These are phyloP conservation scores for Thryonomys swinderianus DNA, from an alignment of 2,113 vertebrate genomes.

Conservation along the genomic window DNA sequence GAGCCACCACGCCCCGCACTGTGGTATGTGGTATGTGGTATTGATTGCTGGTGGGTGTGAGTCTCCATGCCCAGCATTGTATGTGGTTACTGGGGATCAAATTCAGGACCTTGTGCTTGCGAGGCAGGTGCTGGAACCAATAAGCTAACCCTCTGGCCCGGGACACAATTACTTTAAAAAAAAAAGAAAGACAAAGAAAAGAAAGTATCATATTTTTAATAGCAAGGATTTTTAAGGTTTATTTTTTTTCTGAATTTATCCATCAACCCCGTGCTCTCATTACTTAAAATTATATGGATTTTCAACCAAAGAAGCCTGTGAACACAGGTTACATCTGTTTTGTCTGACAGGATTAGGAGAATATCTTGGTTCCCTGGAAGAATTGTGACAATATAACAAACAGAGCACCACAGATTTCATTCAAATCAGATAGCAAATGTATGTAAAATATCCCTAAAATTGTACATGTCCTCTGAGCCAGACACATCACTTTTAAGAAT, in stretches of 20 bases:
- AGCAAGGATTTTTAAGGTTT: constrained; percentile 23
- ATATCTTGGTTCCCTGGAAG: constrained; percentile 23
- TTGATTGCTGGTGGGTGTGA: too few species aligned
- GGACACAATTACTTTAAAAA: background rate
- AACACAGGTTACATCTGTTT: background rate
- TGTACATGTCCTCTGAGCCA: background rate
- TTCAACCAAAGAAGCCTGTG: constrained; percentile 31
- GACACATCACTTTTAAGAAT: background rate
- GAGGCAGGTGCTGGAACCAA: too few species aligned
- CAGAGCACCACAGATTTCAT: background rate
- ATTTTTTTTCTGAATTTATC: background rate
- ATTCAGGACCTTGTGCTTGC: too few species aligned
- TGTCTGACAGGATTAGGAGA: constrained; percentile 41
- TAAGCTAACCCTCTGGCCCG: too few species aligned
- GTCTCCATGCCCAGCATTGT: too few species aligned
- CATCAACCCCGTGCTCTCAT: background rate
- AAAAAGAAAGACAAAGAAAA: background rate
- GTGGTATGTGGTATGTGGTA: too few species aligned
- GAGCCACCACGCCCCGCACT: too few species aligned
- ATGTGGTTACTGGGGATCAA: too few species aligned
- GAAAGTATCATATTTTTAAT: background rate
- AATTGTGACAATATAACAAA: constrained; percentile 38
- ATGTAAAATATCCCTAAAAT: background rate
- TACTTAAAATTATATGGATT: background rate
- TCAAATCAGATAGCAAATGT: background rate